Percentiles rank a stretch among this genome's conserved stretches.
Evolutionary conservation across 2,797 vertebrate species (phyloP).

Genomic region (Ctenochaetus hawaiiensis): DNA sequence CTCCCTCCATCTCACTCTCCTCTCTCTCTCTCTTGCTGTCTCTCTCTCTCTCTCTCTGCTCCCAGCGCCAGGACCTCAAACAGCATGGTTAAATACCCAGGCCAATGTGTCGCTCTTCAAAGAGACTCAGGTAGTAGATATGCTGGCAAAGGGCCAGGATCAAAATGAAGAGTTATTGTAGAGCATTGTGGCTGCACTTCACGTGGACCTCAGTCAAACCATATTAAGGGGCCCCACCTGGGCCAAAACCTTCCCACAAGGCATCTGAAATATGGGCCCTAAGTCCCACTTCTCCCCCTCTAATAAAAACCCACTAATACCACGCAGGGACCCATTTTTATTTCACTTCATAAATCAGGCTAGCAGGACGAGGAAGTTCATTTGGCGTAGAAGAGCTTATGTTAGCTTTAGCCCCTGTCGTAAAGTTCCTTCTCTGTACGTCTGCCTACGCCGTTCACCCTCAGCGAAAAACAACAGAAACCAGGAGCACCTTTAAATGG

Average conservation of each 20-base stretch:
- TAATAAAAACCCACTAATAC: slow-evolving; percentile 81
- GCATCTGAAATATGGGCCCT: slow-evolving; percentile 81
- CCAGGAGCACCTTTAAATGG: slow-evolving; percentile 61
- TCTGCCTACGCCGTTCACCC: slow-evolving; percentile 48
- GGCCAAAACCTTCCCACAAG: slow-evolving; percentile 77
- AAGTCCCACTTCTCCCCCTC: slow-evolving; percentile 70
- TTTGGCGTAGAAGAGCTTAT: slow-evolving; percentile 79
- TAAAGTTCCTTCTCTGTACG: slow-evolving; percentile 65
- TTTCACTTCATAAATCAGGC: slow-evolving; percentile 86
- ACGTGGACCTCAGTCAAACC: slow-evolving; percentile 77
- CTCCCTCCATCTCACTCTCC: slow-evolving; percentile 57
- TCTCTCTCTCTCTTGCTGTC: slow-evolving; percentile 65
- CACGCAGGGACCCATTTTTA: slow-evolving; percentile 82
- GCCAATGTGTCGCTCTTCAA: slow-evolving; percentile 89
- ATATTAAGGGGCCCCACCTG: slow-evolving; percentile 81
- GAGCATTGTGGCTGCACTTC: slow-evolving; percentile 78
- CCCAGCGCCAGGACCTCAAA: slow-evolving; percentile 86
- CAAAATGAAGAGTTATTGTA: slow-evolving; percentile 87
- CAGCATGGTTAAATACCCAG: slow-evolving; percentile 89
- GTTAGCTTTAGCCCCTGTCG: slow-evolving; percentile 76
- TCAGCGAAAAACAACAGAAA: slow-evolving; percentile 61
- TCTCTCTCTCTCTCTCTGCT: slow-evolving; percentile 78
- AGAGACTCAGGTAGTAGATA: slow-evolving; percentile 88
- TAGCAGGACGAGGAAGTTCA: slow-evolving; percentile 75
- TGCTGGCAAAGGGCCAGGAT: slow-evolving; percentile 83